Evolutionary conservation across 2,888 invertebrate genomes (phyloP).

Genomic region (Drosophila emarginata): DNA sequence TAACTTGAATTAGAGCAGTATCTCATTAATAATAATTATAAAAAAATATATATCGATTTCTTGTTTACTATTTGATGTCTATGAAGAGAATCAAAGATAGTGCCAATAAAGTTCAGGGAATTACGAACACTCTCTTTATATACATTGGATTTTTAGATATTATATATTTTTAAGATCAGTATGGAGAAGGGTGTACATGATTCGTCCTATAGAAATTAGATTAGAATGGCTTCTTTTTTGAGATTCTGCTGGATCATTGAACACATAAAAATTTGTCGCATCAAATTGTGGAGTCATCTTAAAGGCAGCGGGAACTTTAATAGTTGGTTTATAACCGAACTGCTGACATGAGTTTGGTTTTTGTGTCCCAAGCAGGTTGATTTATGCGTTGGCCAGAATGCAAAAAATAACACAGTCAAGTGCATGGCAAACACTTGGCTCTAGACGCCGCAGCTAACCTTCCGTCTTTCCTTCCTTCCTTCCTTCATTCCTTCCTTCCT

Average conservation of each 20-base stretch:
- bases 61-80: too few relatives aligned
- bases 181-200: too few relatives aligned
- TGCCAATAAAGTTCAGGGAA: too few relatives aligned
- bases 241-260: constrained; percentile 39
- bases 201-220: too few relatives aligned
- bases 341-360: constrained; percentile 34
- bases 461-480: constrained; percentile 35
- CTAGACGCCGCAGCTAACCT: constrained; percentile 36
- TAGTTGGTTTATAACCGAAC: constrained; percentile 38
- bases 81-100: too few relatives aligned
- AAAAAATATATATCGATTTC: too few relatives aligned
- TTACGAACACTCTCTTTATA: too few relatives aligned
- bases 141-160: too few relatives aligned
- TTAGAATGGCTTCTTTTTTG: not conserved
- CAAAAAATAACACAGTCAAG: constrained; percentile 75
- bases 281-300: constrained; percentile 45
- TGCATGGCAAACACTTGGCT: constrained; percentile 75
- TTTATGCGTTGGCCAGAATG: constrained; percentile 66
- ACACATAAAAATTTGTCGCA: constrained; percentile 58
- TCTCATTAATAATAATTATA: too few relatives aligned
- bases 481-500: constrained; percentile 2
- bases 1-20: too few relatives aligned
- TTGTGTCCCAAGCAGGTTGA: constrained; percentile 50
- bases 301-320: constrained; percentile 48
- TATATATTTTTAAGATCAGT: too few relatives aligned